Base-by-base conservation (phyloP, 2,113 vertebrate genomes). In the Onychostoma macrolepis region DNA sequence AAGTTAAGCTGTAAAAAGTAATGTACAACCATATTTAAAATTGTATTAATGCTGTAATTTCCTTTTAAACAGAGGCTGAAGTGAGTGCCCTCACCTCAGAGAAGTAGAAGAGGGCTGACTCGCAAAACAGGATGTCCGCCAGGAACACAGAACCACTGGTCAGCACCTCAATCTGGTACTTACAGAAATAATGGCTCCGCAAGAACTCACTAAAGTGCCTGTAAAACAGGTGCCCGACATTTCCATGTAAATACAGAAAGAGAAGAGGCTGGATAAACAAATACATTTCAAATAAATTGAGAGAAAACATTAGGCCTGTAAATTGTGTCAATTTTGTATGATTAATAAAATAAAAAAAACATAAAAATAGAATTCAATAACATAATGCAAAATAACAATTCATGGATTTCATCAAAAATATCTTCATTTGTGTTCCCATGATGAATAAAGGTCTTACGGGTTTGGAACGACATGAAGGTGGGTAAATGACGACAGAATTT, bases 121-220 rank as follows among this genome's bases (percentile, higher is more conserved):
- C 98, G 89, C 97, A 98, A 94, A 98, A 99, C 89, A 99, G 95
- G 89, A 99, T 99, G 94, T 99, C 98, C 90, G 98, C 97, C 94
- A 99, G 95, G 94, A 97, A 99, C 93, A 99, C 98, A 17, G 97
- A 97, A 90, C 98, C 98, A 19, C 98, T 99, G 69, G 98, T 99
- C 96, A 99, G 96, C 95, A 99, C 98, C 96, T 99, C 98, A 38
- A 99, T 99, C 96, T 99, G 98, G 91, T 99, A 99, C 96, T 99
- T 99, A 95, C 98, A 99, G 96, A 99, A 99, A 94, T 99, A 96
- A 89, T 99, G 98, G 94, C 98, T 99, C 86, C 97, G 94, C 91
- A 99, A 91, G 95, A 99, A 99, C 89, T 99, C 98, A 72, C 89
- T 97, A 96, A 99, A 99, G 97, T 99, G 97, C 96, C 98, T 99